Conservation (phyloP, 2,888 invertebrate genomes). For the Cosmia trapezina region DNA sequence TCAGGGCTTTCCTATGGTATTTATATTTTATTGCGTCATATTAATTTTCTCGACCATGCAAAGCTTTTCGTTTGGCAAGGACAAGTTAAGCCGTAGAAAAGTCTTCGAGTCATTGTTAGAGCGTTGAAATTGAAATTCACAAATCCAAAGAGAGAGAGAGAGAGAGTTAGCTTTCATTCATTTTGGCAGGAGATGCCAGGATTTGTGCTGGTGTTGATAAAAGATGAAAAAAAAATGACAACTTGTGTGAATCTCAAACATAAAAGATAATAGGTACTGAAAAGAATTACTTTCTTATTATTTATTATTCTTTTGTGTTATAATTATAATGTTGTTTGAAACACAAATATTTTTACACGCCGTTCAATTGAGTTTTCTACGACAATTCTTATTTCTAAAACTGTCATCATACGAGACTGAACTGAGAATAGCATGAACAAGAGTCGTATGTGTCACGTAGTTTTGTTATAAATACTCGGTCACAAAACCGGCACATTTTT, state of each 20-base stretch:
- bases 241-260: constrained; percentile 1
- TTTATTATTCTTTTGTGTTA: too few species aligned
- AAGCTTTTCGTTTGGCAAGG: constrained; percentile 43
- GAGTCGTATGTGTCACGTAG: constrained; percentile 76
- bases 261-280: background rate
- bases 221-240: constrained; percentile 14
- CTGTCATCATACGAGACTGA: constrained; percentile 64
- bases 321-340: background rate
- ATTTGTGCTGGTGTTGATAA: background rate
- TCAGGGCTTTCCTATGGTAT: constrained; percentile 77
- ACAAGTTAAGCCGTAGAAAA: constrained; percentile 26
- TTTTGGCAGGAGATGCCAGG: constrained; percentile 5
- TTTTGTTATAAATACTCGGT: constrained; percentile 83
- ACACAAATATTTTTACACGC: constrained; percentile 13
- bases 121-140: background rate
- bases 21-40: constrained; percentile 65
- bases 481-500: constrained; percentile 80
- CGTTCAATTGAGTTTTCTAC: constrained; percentile 39
- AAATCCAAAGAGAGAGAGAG: constrained; percentile 5
- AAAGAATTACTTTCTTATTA: background rate
- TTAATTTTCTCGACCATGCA: constrained; percentile 34
- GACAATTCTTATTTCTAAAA: constrained; percentile 61
- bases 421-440: constrained; percentile 76
- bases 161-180: constrained; percentile 16
- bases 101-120: constrained; percentile 13